Percentiles rank a stretch among this genome's conserved stretches.
phyloP scores from a whole-genome alignment of 64 coral and sea anemone species.

The Montipora capricornis region DNA sequence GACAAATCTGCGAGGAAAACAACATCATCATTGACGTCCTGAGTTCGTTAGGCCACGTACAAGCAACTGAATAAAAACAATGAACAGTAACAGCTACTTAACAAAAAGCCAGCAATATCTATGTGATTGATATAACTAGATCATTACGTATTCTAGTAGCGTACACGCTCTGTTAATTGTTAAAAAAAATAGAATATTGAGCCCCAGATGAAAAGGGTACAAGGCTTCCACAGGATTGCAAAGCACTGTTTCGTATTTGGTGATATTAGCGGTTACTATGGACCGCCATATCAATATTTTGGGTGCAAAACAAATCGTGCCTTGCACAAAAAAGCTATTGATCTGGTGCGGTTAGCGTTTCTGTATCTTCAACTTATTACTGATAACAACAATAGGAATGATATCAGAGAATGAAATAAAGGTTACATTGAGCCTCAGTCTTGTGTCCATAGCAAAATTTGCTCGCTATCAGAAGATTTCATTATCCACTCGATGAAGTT shows the following conservation, averaged over 20 bases:
- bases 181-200: slow-evolving; percentile 6
- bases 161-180: neutral
- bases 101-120: slow-evolving; percentile 13
- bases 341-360: neutral
- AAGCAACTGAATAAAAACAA: neutral
- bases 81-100: neutral
- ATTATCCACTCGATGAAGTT: too few relatives aligned
- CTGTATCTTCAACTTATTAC: neutral
- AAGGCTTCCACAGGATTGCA: neutral
- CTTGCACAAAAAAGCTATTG: neutral
- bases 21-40: too few relatives aligned
- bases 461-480: too few relatives aligned
- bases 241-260: neutral
- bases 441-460: too few relatives aligned
- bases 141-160: slow-evolving; percentile 29
- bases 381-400: neutral
- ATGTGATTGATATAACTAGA: neutral
- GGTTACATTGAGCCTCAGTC: too few relatives aligned
- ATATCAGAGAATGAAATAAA: neutral
- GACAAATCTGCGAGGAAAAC: too few relatives aligned
- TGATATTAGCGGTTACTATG: neutral
- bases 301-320: neutral
- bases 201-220: neutral
- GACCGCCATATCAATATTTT: neutral
- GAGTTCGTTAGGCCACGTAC: neutral